These are phyloP conservation scores for Saimiri boliviensis DNA, from an alignment of 2,113 vertebrate genomes.

Conservation along the genomic window DNA sequence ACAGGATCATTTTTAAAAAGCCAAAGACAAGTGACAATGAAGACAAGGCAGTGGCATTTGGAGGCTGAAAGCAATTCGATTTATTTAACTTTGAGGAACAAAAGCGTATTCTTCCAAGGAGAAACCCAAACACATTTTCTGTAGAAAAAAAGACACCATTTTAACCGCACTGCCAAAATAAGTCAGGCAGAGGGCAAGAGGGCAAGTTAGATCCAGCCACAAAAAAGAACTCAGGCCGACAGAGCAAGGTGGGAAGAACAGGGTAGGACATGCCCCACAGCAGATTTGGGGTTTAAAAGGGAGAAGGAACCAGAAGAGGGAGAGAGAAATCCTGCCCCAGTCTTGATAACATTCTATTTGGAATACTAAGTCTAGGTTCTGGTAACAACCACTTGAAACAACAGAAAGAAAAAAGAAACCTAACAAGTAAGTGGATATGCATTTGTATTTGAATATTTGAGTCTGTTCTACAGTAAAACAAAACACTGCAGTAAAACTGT, in stretches of 20 bases:
- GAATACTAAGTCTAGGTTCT: not conserved
- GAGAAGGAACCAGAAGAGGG: not conserved
- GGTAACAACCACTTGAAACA: not conserved
- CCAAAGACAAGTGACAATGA: constrained; percentile 41
- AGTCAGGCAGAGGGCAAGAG: constrained; percentile 63
- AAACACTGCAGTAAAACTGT: not conserved
- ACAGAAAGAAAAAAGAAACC: not conserved
- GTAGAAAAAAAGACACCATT: constrained; percentile 67
- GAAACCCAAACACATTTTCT: constrained; percentile 76
- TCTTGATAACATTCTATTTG: not conserved
- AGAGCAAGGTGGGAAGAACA: not conserved
- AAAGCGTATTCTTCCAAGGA: constrained; percentile 77
- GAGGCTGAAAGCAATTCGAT: constrained; percentile 69
- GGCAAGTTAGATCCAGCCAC: constrained; percentile 36
- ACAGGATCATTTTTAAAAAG: constrained; percentile 26
- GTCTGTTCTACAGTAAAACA: not conserved
- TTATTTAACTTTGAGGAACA: constrained; percentile 76
- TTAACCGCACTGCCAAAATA: constrained; percentile 72
- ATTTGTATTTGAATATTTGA: not conserved
- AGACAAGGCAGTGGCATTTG: constrained; percentile 65
- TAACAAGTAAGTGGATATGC: not conserved
- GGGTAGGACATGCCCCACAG: not conserved
- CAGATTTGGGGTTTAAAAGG: constrained; percentile 3
- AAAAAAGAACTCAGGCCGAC: not conserved
- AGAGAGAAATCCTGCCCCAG: not conserved